Percentiles rank a stretch among this genome's conserved stretches.
phyloP scores from a whole-genome alignment of 2,113 vertebrate species.

The Bujurquina vittata region DNA sequence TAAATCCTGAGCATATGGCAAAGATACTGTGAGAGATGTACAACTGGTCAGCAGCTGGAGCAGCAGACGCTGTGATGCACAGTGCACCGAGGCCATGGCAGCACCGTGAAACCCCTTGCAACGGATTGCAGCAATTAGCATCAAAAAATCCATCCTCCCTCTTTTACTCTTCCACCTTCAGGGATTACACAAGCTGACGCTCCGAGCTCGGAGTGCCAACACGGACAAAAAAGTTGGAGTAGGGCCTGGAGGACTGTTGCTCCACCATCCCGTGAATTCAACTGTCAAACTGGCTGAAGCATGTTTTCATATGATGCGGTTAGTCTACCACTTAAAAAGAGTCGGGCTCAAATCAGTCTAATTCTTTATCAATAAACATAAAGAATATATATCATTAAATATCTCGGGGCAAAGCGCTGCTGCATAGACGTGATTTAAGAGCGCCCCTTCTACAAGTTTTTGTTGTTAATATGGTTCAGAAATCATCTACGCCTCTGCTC shows the following conservation, averaged over 20 bases:
- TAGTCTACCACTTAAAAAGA: no score
- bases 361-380: background rate
- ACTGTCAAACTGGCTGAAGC: background rate
- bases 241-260: background rate
- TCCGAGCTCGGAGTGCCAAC: background rate
- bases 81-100: background rate
- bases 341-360: background rate
- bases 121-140: background rate
- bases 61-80: background rate
- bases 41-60: rapidly evolving
- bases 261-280: background rate
- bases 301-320: background rate
- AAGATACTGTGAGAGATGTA: background rate
- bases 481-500: background rate
- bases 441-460: rapidly evolving
- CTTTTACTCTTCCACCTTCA: background rate
- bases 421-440: background rate
- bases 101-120: background rate
- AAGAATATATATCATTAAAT: no score
- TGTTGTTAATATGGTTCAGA: background rate
- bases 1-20: background rate
- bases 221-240: background rate
- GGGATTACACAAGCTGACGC: background rate
- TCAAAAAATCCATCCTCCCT: background rate
- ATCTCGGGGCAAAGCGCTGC: background rate